Evolutionary conservation across 2,113 vertebrate genomes (phyloP).

Genomic region (Neolamprologus toae): DNA sequence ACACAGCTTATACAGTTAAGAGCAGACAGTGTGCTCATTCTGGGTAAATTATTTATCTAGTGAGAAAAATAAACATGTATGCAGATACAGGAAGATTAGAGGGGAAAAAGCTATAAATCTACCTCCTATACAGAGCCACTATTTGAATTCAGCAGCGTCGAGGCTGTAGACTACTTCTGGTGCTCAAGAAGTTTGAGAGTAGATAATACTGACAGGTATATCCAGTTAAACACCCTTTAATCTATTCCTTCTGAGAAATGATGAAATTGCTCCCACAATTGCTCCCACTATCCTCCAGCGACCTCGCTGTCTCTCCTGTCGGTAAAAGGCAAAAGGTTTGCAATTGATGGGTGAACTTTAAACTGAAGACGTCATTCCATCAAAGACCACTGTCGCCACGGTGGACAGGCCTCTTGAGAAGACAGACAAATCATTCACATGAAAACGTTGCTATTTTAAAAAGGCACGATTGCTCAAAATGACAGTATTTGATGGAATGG

Average conservation of each 20-base stretch:
- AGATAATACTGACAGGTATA: slow-evolving; percentile 13
- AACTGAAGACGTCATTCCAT: background rate
- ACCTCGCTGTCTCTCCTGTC: background rate
- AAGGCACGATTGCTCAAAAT: slow-evolving; percentile 26
- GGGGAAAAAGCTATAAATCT: background rate
- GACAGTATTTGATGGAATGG: background rate
- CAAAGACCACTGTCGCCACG: background rate
- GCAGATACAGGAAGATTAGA: background rate
- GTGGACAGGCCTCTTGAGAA: background rate
- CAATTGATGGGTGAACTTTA: background rate
- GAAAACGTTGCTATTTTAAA: background rate
- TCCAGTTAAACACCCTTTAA: slow-evolving; percentile 21
- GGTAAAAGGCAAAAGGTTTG: background rate
- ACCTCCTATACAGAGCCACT: background rate
- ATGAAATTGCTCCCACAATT: slow-evolving; percentile 3
- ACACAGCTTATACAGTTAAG: background rate
- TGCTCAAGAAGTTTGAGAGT: background rate
- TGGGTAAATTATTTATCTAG: background rate
- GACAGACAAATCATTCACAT: background rate
- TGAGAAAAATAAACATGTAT: background rate
- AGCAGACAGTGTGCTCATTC: background rate
- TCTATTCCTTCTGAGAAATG: background rate
- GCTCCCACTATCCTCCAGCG: background rate
- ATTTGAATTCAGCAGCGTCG: background rate
- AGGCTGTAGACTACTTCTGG: background rate